Percentiles rank a stretch among this genome's conserved stretches.
Evolutionary conservation across 2,888 invertebrate genomes (phyloP).

Genomic region (Selenia dentaria): DNA sequence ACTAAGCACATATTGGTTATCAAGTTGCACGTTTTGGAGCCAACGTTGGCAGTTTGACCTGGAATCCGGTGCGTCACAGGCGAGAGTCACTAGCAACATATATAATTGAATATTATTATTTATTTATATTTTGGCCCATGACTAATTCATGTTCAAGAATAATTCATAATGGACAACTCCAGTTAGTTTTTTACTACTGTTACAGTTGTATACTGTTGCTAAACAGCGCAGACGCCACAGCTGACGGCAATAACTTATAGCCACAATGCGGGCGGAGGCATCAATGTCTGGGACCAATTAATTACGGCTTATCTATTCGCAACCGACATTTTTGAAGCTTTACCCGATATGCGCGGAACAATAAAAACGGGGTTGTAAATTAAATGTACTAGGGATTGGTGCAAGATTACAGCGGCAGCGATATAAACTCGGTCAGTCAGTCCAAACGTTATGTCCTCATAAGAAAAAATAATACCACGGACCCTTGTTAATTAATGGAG

Average conservation of each 20-base stretch:
- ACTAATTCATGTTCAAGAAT: too few species aligned
- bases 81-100: too few species aligned
- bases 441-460: too few species aligned
- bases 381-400: conserved; percentile 34
- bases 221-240: conserved; percentile 40
- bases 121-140: too few species aligned
- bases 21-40: too few species aligned
- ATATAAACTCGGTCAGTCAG: not conserved
- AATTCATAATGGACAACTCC: too few species aligned
- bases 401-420: not conserved
- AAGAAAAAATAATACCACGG: too few species aligned
- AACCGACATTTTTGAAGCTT: conserved; percentile 19
- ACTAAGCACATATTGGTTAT: too few species aligned
- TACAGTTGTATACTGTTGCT: not conserved
- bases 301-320: conserved; percentile 50
- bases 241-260: conserved; percentile 57
- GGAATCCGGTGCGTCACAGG: too few species aligned
- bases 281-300: conserved; percentile 53
- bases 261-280: conserved; percentile 43
- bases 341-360: conserved; percentile 6
- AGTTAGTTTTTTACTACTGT: not conserved
- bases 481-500: too few species aligned
- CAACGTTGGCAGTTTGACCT: too few species aligned
- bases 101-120: too few species aligned
- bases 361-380: conserved; percentile 50